Percentiles rank a stretch among this genome's conserved stretches.
phyloP scores from a whole-genome alignment of 37 sponge, comb jelly and placozoan species.

The Theonella swinhoei region DNA sequence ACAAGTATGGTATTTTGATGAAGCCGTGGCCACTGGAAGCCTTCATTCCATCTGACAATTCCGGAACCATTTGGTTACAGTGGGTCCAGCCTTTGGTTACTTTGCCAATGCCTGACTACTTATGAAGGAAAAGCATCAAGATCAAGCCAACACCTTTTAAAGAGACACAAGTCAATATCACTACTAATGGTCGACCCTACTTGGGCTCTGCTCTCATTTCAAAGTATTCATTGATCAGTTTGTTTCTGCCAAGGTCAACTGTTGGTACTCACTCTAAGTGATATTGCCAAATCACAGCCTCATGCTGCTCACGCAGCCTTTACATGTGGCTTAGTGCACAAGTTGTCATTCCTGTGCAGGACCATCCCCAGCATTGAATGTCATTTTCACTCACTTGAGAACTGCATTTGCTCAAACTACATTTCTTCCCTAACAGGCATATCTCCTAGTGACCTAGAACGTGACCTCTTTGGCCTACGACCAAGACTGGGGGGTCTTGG shows the following conservation, averaged over 20 bases:
- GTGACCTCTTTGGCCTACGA: background rate
- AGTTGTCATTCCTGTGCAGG: constrained; percentile 15
- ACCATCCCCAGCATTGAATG: too few relatives aligned
- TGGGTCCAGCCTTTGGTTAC: constrained; percentile 55
- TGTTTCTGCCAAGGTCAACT: constrained; percentile 24
- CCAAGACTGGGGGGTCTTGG: background rate
- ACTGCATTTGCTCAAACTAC: background rate
- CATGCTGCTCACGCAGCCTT: too few relatives aligned
- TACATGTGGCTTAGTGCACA: constrained; percentile 8
- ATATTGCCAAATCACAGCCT: too few relatives aligned
- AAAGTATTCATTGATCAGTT: constrained; percentile 17
- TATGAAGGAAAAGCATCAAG: constrained; percentile 38
- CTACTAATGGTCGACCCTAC: constrained; percentile 28
- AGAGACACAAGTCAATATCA: constrained; percentile 28
- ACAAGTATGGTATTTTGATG: constrained; percentile 33
- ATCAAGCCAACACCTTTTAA: constrained; percentile 19
- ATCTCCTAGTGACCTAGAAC: background rate
- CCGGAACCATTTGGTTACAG: constrained; percentile 11
- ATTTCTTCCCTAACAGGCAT: background rate
- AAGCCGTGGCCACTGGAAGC: background rate
- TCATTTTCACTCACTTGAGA: constrained; percentile 34
- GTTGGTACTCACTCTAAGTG: constrained; percentile 9
- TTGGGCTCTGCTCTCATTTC: constrained; percentile 27
- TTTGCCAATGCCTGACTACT: constrained; percentile 37
- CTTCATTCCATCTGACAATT: background rate